Conservation (phyloP, 2,797 vertebrate species). For the Selene dorsalis region DNA sequence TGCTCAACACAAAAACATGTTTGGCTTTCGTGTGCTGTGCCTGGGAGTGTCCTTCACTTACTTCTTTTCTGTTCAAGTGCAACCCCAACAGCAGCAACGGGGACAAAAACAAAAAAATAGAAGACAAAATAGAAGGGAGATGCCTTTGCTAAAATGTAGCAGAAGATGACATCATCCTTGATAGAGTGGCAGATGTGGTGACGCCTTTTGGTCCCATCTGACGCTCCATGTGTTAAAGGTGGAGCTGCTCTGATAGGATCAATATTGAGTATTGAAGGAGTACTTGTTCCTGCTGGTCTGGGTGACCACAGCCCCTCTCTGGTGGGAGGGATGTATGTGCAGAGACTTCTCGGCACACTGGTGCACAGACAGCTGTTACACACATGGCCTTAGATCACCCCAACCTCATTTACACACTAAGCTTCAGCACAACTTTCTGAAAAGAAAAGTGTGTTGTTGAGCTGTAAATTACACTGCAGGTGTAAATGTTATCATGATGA, state of each 20-base stretch:
- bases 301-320: slow-evolving; percentile 14
- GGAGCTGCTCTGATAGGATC: slow-evolving; percentile 61
- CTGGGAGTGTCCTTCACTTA: slow-evolving; percentile 46
- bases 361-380: slow-evolving; percentile 62
- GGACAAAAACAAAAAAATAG: neutral
- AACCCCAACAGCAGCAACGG: slow-evolving; percentile 38
- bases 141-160: slow-evolving; percentile 37
- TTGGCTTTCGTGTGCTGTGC: slow-evolving; percentile 50
- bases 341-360: slow-evolving; percentile 46
- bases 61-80: slow-evolving; percentile 53
- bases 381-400: slow-evolving; percentile 29
- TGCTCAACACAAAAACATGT: slow-evolving; percentile 64
- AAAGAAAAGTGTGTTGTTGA: slow-evolving; percentile 4
- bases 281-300: slow-evolving; percentile 27
- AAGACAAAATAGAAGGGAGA: slow-evolving; percentile 23
- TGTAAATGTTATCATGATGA: slow-evolving; percentile 35
- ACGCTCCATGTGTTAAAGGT: slow-evolving; percentile 53
- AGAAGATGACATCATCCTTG: slow-evolving; percentile 48
- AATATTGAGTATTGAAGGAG: slow-evolving; percentile 58
- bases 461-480: slow-evolving; percentile 29
- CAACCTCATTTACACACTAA: slow-evolving; percentile 29
- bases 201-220: slow-evolving; percentile 36
- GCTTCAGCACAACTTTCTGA: slow-evolving; percentile 11
- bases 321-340: slow-evolving; percentile 25
- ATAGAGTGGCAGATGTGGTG: slow-evolving; percentile 60